A percentile compares a stretch with the other conserved stretches of the same genome.
Conservation (phyloP, 2,888 invertebrate genomes). For the Aphodius granarius region DNA sequence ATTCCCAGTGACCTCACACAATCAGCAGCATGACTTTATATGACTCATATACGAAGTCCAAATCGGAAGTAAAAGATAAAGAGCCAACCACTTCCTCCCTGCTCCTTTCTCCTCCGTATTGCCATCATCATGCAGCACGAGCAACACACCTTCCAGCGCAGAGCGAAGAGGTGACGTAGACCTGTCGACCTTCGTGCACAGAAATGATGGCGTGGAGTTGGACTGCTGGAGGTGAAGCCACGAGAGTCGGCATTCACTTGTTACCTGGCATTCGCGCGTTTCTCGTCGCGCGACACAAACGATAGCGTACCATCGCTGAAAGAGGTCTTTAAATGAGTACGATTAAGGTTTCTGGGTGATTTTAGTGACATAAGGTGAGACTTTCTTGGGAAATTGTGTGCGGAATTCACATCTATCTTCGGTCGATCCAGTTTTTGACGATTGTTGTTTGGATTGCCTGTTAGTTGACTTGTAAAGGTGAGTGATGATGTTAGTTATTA, state of each 20-base stretch:
- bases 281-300: neutral
- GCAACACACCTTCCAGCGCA: neutral
- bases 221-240: neutral
- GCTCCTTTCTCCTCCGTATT: neutral
- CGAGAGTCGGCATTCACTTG: neutral
- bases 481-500: neutral
- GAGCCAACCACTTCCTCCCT: neutral
- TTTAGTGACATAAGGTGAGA: neutral
- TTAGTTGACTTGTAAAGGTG: neutral
- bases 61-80: neutral
- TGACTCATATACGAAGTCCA: neutral
- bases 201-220: neutral
- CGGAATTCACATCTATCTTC: neutral
- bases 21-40: neutral
- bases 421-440: neutral
- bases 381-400: neutral
- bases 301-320: neutral
- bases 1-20: neutral
- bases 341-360: neutral
- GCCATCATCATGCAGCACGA: neutral
- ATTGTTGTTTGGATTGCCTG: no score
- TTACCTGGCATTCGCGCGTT: neutral
- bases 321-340: neutral
- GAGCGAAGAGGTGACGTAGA: neutral
- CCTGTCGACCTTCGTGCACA: neutral